Percentiles rank a stretch among this genome's conserved stretches.
Evolutionary conservation across 2,888 invertebrate species (phyloP).

Genomic region (Drosophila algonquin): DNA sequence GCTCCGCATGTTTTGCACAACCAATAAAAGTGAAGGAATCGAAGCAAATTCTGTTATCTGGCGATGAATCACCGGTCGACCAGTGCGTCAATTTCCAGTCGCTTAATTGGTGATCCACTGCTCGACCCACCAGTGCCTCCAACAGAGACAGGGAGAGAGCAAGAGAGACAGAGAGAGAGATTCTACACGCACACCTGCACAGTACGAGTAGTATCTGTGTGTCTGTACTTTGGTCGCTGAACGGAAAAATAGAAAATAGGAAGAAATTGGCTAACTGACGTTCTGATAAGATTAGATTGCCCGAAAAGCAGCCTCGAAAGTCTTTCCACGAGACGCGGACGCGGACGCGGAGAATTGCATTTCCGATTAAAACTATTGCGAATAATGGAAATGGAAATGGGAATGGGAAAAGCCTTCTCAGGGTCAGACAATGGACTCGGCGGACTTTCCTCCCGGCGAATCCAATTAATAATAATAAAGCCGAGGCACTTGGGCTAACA

Average conservation of each 20-base stretch:
- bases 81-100: conserved; percentile 56
- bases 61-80: conserved; percentile 53
- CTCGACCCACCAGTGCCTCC: neutral
- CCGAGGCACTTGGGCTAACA: conserved; percentile 40
- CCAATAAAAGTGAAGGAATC: conserved; percentile 10
- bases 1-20: neutral
- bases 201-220: neutral
- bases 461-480: conserved; percentile 74
- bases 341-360: conserved; percentile 31
- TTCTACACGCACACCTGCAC: conserved; percentile 21
- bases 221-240: conserved; percentile 54
- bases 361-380: conserved; percentile 41
- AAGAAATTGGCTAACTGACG: conserved; percentile 46
- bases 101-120: conserved; percentile 49
- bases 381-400: conserved; percentile 24
- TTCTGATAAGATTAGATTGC: conserved; percentile 66
- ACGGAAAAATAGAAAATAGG: conserved; percentile 29
- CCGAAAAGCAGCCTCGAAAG: conserved; percentile 4
- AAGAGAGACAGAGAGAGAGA: conserved; percentile 19
- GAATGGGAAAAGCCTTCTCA: conserved; percentile 14
- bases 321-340: conserved; percentile 2
- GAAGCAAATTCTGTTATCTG: conserved; percentile 46
- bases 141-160: neutral
- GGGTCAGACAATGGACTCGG: conserved; percentile 39
- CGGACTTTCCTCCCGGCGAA: conserved; percentile 49